A percentile compares a stretch with the other conserved stretches of the same genome.
These are phyloP conservation scores for Neocrepidodera transversa DNA, from an alignment of 2,888 invertebrate species.

Conservation along the genomic window DNA sequence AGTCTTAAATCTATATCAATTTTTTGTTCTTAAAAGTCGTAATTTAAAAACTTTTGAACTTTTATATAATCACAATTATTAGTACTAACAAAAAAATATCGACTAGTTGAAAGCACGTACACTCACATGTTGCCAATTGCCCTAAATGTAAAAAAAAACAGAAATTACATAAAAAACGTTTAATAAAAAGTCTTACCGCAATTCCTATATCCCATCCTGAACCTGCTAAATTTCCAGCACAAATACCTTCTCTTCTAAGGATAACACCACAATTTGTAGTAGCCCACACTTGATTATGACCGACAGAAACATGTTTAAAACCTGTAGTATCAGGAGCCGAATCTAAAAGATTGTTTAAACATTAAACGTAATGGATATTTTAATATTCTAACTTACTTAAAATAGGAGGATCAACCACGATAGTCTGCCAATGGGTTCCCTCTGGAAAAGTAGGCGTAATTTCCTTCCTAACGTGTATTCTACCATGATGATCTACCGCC, in stretches of 20 bases:
- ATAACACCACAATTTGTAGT: conserved; percentile 74
- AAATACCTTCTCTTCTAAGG: conserved; percentile 77
- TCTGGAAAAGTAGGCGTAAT: conserved; percentile 78
- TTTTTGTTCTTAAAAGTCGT: neutral
- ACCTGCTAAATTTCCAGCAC: conserved; percentile 75
- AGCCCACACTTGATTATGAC: conserved; percentile 77
- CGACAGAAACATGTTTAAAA: conserved; percentile 77
- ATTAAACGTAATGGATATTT: neutral
- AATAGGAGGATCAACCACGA: conserved; percentile 67
- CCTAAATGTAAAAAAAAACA: conserved; percentile 55
- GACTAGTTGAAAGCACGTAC: conserved; percentile 49
- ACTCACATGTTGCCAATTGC: conserved; percentile 59
- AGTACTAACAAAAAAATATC: conserved; percentile 3
- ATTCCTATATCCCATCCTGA: conserved; percentile 80
- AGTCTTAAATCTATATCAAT: neutral
- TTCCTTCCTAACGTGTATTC: conserved; percentile 79
- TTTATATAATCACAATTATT: conserved; percentile 23
- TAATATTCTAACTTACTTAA: conserved; percentile 54
- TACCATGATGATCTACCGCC: conserved; percentile 78
- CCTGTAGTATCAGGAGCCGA: conserved; percentile 59
- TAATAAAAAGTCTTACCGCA: conserved; percentile 57
- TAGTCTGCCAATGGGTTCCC: conserved; percentile 84
- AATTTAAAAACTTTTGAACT: conserved; percentile 21
- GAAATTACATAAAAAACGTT: neutral
- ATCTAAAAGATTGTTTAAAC: no score